Base-by-base conservation (phyloP, 2,113 vertebrate genomes). In the Ictalurus furcatus region DNA sequence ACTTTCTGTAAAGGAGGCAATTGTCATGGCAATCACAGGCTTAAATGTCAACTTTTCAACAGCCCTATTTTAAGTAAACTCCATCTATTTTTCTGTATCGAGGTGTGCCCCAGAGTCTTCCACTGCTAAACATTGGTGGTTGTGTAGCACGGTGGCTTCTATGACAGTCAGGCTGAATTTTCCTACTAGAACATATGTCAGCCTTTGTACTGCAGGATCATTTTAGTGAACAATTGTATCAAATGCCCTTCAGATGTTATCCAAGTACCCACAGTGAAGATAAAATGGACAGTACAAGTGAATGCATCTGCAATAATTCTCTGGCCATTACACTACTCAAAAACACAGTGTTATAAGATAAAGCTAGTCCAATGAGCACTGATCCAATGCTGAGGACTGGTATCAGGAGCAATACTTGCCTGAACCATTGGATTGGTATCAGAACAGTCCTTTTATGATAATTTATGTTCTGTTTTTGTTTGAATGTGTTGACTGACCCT, bases 31-130 rank as follows among this genome's bases (percentile, higher is more conserved):
- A 89, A 89, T 78, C 63, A 56, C 59, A n/a, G 17, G 63, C 34
- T 87, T 88, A 89, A 90, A 90, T 92, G 88, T 85, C 91, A 90
- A 54, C 87, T 73, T 87, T 88, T 88, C 48, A 84, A 90, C 80
- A 63, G 84, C 28, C 37, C 69, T 67, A 71, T 90, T 88, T 83
- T 71, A 88, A 71, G 84, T 65, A 85, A 82, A 84, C 67, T 30
- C 67, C 17, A 13, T 63, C 83, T 21, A 76, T 82, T 81, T 67
- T 88, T 86, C 87, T 63, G 56, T 40, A 48, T 74, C 54, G 56
- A 56, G 87, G 58, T 34, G 61, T 73, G 69, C 61, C 84, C 84
- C 3, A 6, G 40, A 69, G 61, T 30, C 44, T 67, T 85, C 61
- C 67, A 73, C 59, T 67, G 25, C 67, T 59, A 69, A 86, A 21